Percentiles rank a stretch among this genome's conserved stretches.
Evolutionary conservation across 2,113 vertebrate species (phyloP).

Genomic region (Anarrhichthys ocellatus): DNA sequence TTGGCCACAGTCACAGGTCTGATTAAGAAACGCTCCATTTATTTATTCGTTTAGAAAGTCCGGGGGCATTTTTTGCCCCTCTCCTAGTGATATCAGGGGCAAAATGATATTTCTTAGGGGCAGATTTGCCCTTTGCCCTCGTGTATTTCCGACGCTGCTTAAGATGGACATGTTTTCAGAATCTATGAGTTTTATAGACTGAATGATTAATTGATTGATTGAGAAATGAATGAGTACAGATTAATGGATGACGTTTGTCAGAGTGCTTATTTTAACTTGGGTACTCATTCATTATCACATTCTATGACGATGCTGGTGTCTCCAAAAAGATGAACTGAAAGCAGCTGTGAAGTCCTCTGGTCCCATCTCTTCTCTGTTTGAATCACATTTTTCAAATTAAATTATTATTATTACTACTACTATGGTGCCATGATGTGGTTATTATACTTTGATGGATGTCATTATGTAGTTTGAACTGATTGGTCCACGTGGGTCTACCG

Average conservation of each 20-base stretch:
- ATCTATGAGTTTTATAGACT: neutral
- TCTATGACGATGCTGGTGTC: no score
- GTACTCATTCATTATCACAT: neutral
- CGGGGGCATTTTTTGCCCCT: no score
- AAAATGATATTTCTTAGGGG: no score
- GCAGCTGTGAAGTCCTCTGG: neutral
- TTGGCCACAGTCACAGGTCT: no score
- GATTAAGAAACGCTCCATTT: no score
- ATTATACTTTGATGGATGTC: neutral
- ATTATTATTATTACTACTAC: neutral
- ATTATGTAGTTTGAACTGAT: neutral
- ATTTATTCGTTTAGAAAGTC: no score
- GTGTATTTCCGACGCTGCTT: no score
- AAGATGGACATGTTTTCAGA: neutral
- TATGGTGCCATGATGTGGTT: neutral
- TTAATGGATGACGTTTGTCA: neutral
- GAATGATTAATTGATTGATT: neutral
- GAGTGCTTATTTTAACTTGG: neutral
- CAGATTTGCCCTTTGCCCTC: no score
- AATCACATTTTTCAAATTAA: neutral
- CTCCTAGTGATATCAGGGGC: no score
- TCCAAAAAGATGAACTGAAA: neutral
- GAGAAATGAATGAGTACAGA: neutral
- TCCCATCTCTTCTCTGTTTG: neutral
- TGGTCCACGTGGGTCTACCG: neutral